Base-by-base conservation (phyloP, 1,140 invertebrate genomes). In the Bombus huntii region DNA sequence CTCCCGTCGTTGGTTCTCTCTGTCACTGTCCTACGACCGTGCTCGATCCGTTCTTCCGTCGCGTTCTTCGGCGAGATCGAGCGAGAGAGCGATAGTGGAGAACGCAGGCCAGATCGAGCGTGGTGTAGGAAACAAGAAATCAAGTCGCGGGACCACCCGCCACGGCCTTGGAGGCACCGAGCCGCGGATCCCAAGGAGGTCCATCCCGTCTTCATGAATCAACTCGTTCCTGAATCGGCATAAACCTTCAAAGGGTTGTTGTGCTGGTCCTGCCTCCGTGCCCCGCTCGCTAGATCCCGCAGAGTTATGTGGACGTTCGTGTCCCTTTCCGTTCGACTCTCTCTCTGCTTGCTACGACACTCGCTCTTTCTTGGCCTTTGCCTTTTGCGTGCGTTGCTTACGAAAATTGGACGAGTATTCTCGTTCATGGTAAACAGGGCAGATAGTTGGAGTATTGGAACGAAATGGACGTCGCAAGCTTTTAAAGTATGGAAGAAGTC, bases 201-300 rank as follows among this genome's bases (percentile, higher is more conserved):
- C 94, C 91, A 91, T 93, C 92, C 91, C 93, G 92, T 95, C 95
- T 95, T 95, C 94, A 95, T 95, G 95, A 95, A 95, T 95, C 95
- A 95, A 95, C 94, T 94, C 92, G 91, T 92, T 94, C 91, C 91
- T 92, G 92, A 94, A 95, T 94, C 94, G 94, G 94, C 92, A 94
- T 94, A 94, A 94, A 94, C 92, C 91, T 93, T 94, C 92, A 92
- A 93, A 93, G 88, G 87, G 79, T 89, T 82, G 81, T 86, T 82
- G 87, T 86, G 81, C 86, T 80, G 34, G 81, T 80, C 87, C 82
- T 53, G 53, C 57, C 83, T n/a, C 28, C n/a, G 62, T 73, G 47
- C 53, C 78, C 44, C 65, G 44, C 53, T 42, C 81, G 81, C 87
- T 91, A 91, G 91, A 87, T 90, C 89, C 85, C 81, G 80, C 81